Evolutionary conservation across 2,113 vertebrate genomes (phyloP).

Genomic region (Apodemus sylvaticus): DNA sequence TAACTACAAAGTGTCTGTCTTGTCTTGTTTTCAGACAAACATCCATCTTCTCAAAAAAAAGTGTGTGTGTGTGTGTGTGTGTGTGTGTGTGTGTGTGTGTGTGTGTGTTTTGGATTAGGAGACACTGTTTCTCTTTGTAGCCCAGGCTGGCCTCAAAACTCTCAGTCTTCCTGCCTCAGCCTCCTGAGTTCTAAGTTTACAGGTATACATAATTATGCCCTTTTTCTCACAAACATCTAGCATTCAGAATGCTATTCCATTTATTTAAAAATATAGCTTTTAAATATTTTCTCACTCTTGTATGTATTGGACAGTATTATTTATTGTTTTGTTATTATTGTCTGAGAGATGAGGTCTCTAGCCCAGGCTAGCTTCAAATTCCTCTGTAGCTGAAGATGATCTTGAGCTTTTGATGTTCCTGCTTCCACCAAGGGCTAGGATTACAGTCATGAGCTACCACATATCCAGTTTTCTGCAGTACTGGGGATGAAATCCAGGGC

Average conservation of each 20-base stretch:
- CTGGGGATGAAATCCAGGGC: neutral
- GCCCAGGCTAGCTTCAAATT: neutral
- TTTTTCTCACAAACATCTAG: slow-evolving; percentile 7
- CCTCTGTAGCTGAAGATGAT: neutral
- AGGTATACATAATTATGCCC: neutral
- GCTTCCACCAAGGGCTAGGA: neutral
- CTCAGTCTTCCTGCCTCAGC: neutral
- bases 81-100: no score
- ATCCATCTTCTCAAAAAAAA: neutral
- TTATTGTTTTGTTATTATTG: neutral
- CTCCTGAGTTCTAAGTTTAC: neutral
- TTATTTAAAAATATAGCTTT: slow-evolving; percentile 29
- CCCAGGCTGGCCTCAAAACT: neutral
- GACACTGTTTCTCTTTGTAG: neutral
- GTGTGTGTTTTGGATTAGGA: neutral
- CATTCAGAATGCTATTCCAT: slow-evolving; percentile 30
- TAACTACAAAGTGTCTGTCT: slow-evolving; percentile 12
- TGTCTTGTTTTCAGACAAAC: slow-evolving; percentile 11
- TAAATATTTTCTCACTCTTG: neutral
- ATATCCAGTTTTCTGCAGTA: neutral
- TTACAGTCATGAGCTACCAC: neutral
- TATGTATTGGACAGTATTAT: neutral
- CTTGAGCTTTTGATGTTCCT: neutral
- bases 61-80: no score
- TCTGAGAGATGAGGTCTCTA: neutral